These are phyloP conservation scores for Scolopax mira DNA, from an alignment of 2,113 vertebrate genomes.

Conservation along the genomic window DNA sequence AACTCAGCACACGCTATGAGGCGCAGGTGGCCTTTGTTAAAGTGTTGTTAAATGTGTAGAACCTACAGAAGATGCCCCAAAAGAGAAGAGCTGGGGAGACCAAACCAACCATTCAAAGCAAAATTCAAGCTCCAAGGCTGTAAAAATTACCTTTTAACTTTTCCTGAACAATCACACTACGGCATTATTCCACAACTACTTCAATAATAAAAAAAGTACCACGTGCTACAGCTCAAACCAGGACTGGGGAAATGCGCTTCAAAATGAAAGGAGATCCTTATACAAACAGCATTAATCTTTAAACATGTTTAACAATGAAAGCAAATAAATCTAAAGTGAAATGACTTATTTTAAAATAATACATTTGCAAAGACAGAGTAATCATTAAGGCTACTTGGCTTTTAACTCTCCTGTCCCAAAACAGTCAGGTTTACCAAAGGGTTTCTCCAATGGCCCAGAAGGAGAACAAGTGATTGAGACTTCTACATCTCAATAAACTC, in stretches of 20 bases:
- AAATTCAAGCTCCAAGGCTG: background rate
- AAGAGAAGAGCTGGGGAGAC: background rate
- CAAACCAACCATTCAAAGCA: background rate
- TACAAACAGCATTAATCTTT: slow-evolving; percentile 15
- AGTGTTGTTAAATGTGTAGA: background rate
- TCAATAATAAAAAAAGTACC: background rate
- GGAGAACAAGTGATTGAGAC: background rate
- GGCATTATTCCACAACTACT: background rate
- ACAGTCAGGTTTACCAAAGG: background rate
- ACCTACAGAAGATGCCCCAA: background rate
- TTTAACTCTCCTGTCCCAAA: background rate
- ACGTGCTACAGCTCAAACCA: background rate
- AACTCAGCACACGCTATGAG: background rate
- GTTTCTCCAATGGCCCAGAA: background rate
- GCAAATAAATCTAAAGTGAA: background rate
- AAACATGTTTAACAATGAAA: background rate
- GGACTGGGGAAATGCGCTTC: background rate
- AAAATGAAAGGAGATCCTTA: background rate
- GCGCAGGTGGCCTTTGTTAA: background rate
- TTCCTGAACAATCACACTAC: background rate
- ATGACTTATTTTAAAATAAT: background rate
- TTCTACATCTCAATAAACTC: background rate
- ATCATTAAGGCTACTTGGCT: background rate
- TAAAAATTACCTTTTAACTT: background rate
- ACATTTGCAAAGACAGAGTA: background rate